A percentile compares a stretch with the other conserved stretches of the same genome.
These are phyloP conservation scores for Leucopternis melanops DNA, from an alignment of 2,113 vertebrate species.

Conservation along the genomic window DNA sequence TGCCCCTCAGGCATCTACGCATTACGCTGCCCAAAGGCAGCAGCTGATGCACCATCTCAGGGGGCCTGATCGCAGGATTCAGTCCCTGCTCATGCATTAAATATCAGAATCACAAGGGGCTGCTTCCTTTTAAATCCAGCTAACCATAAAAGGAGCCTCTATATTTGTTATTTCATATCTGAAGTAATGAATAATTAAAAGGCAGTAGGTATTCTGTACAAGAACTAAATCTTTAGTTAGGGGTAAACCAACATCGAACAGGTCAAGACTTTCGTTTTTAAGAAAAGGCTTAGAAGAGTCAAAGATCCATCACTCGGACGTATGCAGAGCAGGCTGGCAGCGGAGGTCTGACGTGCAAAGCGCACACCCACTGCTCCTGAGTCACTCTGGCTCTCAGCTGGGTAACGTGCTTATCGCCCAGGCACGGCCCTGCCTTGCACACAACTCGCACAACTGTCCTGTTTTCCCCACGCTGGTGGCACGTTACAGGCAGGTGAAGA, in stretches of 20 bases:
- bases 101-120: not conserved
- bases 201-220: not conserved
- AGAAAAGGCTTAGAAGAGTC: not conserved
- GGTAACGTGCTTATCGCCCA: not conserved
- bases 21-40: conserved; percentile 17
- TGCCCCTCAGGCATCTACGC: not conserved
- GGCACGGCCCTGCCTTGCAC: not conserved
- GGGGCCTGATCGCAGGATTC: not conserved
- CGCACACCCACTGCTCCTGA: not conserved
- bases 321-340: not conserved
- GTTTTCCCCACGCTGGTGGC: not conserved
- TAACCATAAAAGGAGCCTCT: not conserved
- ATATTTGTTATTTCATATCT: not conserved
- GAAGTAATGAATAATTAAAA: conserved; percentile 19
- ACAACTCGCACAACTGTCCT: not conserved
- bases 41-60: not conserved
- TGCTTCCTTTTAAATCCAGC: conserved; percentile 7
- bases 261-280: not conserved
- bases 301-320: not conserved
- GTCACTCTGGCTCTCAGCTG: not conserved
- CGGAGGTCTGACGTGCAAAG: not conserved
- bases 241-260: not conserved
- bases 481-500: not conserved
- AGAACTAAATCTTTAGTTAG: not conserved
- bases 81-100: not conserved